Evolutionary conservation across 1,140 invertebrate genomes (phyloP).

Genomic region (Drosophila obscura): DNA sequence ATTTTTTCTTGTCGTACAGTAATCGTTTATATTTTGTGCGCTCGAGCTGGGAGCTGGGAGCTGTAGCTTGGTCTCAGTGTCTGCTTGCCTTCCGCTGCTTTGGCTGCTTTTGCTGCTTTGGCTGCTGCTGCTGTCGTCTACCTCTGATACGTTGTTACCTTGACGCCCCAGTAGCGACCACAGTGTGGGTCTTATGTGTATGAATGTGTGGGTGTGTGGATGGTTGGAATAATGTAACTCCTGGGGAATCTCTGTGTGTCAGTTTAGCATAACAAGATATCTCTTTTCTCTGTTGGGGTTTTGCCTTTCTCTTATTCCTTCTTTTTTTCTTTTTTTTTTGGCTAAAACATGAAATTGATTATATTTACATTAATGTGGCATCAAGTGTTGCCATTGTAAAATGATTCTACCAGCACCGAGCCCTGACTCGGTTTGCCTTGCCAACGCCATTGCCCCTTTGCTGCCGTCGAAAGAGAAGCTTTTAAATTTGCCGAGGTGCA

Average conservation of each 20-base stretch:
- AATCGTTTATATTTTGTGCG: conserved; percentile 80
- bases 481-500: conserved; percentile 70
- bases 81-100: conserved; percentile 60
- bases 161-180: conserved; percentile 55
- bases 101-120: no score
- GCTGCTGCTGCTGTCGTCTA: conserved; percentile 48
- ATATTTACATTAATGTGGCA: conserved; percentile 81
- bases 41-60: conserved; percentile 29
- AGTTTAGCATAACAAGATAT: conserved; percentile 83
- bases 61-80: conserved; percentile 50
- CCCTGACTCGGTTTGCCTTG: background rate
- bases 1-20: conserved; percentile 82
- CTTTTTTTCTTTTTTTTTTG: conserved; percentile 52
- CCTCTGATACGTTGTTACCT: conserved; percentile 64
- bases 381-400: conserved; percentile 78
- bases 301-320: conserved; percentile 15
- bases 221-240: conserved; percentile 74
- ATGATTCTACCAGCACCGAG: conserved; percentile 27
- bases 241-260: conserved; percentile 81
- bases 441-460: background rate
- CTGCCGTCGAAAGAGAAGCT: conserved; percentile 63
- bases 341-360: conserved; percentile 82
- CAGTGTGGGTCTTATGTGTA: conserved; percentile 13
- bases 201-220: conserved; percentile 29
- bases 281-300: conserved; percentile 63